phyloP scores from a whole-genome alignment of 1,140 invertebrate species.

The Drosophila nigrodunni region DNA sequence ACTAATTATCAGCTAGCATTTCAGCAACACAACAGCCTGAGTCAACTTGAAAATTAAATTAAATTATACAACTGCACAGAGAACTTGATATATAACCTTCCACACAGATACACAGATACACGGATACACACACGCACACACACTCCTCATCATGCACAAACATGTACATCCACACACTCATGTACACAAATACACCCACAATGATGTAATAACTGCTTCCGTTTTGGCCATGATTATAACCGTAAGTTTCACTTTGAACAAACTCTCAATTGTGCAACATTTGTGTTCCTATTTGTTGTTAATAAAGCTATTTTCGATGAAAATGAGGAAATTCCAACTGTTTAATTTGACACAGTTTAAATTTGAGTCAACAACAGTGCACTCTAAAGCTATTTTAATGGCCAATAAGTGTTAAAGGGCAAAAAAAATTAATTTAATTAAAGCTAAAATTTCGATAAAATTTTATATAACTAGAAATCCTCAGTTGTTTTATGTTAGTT shows the following conservation, averaged over 20 bases:
- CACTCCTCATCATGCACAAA: background rate
- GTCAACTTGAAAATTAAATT: conserved; percentile 37
- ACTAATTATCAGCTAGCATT: conserved; percentile 40
- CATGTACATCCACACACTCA: background rate
- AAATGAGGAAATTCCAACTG: background rate
- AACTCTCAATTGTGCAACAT: background rate
- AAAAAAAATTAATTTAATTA: no score
- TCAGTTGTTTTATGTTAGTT: no score
- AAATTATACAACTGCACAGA: conserved; percentile 21
- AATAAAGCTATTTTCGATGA: background rate
- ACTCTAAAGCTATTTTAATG: no score
- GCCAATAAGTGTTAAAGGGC: no score
- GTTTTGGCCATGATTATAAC: conserved; percentile 10
- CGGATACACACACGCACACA: background rate
- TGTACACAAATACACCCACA: background rate
- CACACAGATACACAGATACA: background rate
- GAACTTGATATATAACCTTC: conserved; percentile 3
- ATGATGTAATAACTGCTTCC: conserved; percentile 4
- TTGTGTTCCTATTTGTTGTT: background rate
- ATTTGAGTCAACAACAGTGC: no score
- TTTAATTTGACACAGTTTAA: conserved; percentile 1
- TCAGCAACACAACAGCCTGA: conserved; percentile 15
- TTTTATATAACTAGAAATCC: no score
- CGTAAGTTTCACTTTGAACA: conserved; percentile 1
- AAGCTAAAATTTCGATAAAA: no score